These are phyloP conservation scores for Papilio protenor DNA, from an alignment of 2,888 invertebrate genomes.

Conservation along the genomic window DNA sequence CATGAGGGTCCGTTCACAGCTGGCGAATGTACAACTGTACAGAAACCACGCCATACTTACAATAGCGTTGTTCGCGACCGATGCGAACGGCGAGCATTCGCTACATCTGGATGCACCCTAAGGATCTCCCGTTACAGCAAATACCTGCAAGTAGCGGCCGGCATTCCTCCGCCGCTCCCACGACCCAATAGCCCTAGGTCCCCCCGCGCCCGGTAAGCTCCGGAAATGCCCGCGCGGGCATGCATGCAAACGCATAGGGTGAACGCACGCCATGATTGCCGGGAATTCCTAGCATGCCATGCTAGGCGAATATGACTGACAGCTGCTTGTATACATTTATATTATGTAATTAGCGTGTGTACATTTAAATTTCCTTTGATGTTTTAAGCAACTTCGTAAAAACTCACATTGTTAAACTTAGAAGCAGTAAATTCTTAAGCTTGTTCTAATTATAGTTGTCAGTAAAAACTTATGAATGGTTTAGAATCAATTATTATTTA, in stretches of 20 bases:
- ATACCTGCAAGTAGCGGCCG: conserved; percentile 60
- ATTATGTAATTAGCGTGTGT: not conserved
- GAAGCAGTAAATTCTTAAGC: not conserved
- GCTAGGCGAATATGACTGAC: conserved; percentile 37
- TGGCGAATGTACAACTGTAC: not conserved
- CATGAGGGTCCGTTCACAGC: not conserved
- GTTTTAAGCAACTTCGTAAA: not conserved
- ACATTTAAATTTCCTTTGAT: not conserved
- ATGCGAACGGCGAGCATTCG: not conserved
- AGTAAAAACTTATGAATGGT: not conserved
- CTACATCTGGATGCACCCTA: conserved; percentile 10
- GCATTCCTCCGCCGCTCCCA: conserved; percentile 70
- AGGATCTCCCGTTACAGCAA: conserved; percentile 58
- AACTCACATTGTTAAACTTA: not conserved
- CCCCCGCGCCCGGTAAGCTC: conserved; percentile 51
- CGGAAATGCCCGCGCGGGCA: conserved; percentile 73
- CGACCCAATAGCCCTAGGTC: conserved; percentile 51
- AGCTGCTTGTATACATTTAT: conserved; percentile 27
- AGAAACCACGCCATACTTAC: not conserved
- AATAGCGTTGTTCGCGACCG: not conserved
- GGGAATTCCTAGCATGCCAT: conserved; percentile 54
- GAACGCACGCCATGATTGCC: conserved; percentile 61
- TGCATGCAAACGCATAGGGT: conserved; percentile 70
- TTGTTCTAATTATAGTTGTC: not conserved
- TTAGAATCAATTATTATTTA: not conserved